Evolutionary conservation across 2,113 vertebrate species (phyloP), one percentile per base, ranked within the genome.

Genomic region (Callithrix jacchus): DNA sequence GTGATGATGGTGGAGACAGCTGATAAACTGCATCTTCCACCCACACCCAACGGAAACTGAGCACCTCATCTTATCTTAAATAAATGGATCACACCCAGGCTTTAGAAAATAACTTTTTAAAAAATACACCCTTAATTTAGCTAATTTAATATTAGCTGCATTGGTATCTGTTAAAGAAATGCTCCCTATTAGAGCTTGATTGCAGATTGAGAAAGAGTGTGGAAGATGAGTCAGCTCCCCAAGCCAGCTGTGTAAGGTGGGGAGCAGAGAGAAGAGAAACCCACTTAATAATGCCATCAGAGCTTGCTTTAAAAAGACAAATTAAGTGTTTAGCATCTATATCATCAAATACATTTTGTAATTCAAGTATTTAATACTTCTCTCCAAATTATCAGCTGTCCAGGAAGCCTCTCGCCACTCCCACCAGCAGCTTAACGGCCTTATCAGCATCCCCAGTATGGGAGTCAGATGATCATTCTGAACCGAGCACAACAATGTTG

Each of bases 151-250:
- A 74, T 85, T 47, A n/a, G 12, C n/a, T 32, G 21, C 35, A 45
- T 23, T 71, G 49, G 54, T 35, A 61, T 89, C 90, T 83, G 21
- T n/a, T 73, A 49, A 73, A 96, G 73, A 92, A 92, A 54, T 86
- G 30, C 42, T 54, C 3, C n/a, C 47, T 8, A 2, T 73, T 12
- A 73, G 16, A 56, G 16, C 16, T 66, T 68, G 52, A 64, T 5
- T 56, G 0, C 32, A 52, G 40, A 58, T 21, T 80, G 18, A 49
- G 76, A 81, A 93, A 73, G 37, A n/a, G 3, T 45, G 10, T 11
- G 13, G 8, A 54, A 37, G 13, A 49, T 20, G 5, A 18, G 11
- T 61, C 11, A 70, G 0, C 11, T 37, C 84, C 42, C 70, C 71
- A 77, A n/a, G 71, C 21, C 17, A 87, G 16, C 12, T 77, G 1